A percentile compares a stretch with the other conserved stretches of the same genome.
Evolutionary conservation across 2,113 vertebrate genomes (phyloP).

Genomic region (Peromyscus polionotus): DNA sequence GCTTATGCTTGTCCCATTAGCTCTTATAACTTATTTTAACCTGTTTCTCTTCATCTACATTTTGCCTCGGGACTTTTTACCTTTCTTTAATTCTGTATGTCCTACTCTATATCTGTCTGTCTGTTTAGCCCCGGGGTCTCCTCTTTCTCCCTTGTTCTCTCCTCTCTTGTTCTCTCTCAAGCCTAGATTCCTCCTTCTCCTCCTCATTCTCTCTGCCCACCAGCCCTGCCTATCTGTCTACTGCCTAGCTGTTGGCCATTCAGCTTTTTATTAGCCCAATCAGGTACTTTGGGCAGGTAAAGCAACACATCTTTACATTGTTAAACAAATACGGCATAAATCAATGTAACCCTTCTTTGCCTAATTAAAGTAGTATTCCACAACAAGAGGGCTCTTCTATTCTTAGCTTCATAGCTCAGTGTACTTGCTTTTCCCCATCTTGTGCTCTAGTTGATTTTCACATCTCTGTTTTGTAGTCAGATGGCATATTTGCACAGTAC

Average conservation of each 20-base stretch:
- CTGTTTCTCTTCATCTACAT: background rate
- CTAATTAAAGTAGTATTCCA: background rate
- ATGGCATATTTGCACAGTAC: background rate
- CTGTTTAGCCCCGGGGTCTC: background rate
- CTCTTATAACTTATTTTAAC: background rate
- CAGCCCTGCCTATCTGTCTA: background rate
- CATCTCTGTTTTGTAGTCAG: background rate
- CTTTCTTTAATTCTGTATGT: background rate
- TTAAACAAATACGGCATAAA: background rate
- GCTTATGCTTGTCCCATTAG: background rate
- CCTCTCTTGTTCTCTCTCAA: background rate
- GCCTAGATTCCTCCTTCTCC: background rate
- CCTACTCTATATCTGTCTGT: background rate
- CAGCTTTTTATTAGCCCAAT: background rate
- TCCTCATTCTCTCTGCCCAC: background rate
- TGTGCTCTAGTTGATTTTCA: background rate
- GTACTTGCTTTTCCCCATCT: background rate
- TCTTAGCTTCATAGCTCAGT: rapidly evolving
- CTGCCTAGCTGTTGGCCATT: background rate
- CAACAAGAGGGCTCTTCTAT: background rate
- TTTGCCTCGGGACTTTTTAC: background rate
- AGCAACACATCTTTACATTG: background rate
- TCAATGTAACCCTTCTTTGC: background rate
- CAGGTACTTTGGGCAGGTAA: background rate
- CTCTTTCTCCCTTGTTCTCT: background rate